Base-by-base conservation (phyloP, 2,888 invertebrate species). In the Cryptus armator region DNA sequence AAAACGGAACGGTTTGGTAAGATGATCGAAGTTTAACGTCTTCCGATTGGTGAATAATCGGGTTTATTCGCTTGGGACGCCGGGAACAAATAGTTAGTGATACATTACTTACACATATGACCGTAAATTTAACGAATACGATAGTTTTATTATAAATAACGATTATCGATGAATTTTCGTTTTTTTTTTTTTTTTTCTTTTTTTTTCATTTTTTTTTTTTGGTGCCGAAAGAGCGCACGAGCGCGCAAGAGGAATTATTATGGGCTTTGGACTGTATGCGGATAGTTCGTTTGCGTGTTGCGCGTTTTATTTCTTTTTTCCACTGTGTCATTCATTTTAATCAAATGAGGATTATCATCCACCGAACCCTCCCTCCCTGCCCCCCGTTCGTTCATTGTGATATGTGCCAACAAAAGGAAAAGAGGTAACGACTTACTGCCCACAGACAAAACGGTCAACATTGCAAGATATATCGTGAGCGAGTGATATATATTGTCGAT, bases 391-490 rank as follows among this genome's bases (percentile, higher is more conserved):
- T 88, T 88, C 82, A 87, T 88, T 89, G 89, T 89, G 90, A 89
- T 89, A 90, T 87, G 90, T 90, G 90, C 90, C 89, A 90, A 90
- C 88, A 46, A 59, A 76, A 37, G 48, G 37, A 37, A 78, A 75
- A 53, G 66, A 46, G 56, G 67, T 29, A 53, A 74, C 77, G 44
- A 53, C 67, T 77, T 77, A 84, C 81, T 84, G 84, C 84, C 81
- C 77, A 59, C 16, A 70, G 16, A 75, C 51, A 59, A 19, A 51
- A 72, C 59, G 53, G 19, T 51, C 62, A 59, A 74, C 16, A 46
- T 68, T 44, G 72, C 14, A 43, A 43, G 46, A 56, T 72, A n/a
- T 16, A 53, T 62, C 51, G 68, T 32, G 51, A 74, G 72, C 51
- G 78, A 67, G n/a, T 74, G 19, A 64, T 12, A 64, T 16, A 71